These are phyloP conservation scores for Ammospiza caudacuta DNA, from an alignment of 2,113 vertebrate species.

Conservation along the genomic window DNA sequence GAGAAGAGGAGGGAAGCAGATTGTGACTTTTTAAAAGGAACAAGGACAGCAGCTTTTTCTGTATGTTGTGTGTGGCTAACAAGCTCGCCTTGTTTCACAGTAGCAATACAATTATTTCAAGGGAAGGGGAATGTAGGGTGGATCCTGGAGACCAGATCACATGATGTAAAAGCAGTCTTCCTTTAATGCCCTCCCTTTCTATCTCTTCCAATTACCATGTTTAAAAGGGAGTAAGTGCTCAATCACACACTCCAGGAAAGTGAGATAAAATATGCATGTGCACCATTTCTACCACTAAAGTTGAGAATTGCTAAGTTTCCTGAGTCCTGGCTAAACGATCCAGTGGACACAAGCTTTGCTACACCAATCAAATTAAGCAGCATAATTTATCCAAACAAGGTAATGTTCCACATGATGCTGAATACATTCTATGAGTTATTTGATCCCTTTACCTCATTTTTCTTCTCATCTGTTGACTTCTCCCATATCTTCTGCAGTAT, in stretches of 20 bases:
- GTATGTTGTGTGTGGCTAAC: neutral
- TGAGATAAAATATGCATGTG: fast-evolving
- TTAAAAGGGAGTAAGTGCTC: neutral
- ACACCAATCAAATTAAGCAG: neutral
- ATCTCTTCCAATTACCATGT: neutral
- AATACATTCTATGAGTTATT: neutral
- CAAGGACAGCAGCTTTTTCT: slow-evolving; percentile 7
- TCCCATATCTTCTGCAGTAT: neutral
- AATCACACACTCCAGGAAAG: neutral
- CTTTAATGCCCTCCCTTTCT: neutral
- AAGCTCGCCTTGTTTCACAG: neutral
- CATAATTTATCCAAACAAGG: neutral
- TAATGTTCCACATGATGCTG: neutral
- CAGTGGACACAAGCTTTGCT: neutral
- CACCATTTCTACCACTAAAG: neutral
- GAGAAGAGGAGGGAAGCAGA: slow-evolving; percentile 52
- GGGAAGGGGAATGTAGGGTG: neutral
- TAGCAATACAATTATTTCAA: neutral
- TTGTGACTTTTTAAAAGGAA: slow-evolving; percentile 54
- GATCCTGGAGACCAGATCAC: neutral
- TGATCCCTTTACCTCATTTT: neutral
- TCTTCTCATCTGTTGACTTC: neutral
- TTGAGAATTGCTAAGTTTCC: neutral
- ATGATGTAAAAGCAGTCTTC: neutral
- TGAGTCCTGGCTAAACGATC: neutral